Conservation (phyloP, 2,797 vertebrate genomes). For the Antennarius maculatus region DNA sequence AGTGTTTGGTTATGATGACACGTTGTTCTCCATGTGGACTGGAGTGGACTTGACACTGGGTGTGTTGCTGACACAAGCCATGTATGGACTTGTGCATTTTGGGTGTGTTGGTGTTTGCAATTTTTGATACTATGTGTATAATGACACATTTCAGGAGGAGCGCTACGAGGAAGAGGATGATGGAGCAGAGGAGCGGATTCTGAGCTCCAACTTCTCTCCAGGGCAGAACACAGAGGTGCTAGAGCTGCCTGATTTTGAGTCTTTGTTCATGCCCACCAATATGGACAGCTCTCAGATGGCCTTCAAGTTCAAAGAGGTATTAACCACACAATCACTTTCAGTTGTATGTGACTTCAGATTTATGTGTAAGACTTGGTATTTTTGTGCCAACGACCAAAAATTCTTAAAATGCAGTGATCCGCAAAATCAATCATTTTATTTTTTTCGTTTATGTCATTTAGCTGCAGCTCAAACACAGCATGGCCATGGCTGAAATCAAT, state of each 20-base stretch:
- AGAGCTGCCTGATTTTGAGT: conserved; percentile 88
- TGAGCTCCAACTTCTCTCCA: conserved; percentile 85
- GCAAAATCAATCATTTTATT: conserved; percentile 26
- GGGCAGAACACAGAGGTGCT: conserved; percentile 86
- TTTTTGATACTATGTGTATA: conserved; percentile 48
- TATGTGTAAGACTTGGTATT: background rate
- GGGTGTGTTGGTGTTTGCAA: conserved; percentile 48
- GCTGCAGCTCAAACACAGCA: conserved; percentile 88
- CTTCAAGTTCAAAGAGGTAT: conserved; percentile 92
- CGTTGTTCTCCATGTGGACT: conserved; percentile 11
- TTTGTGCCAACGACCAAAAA: background rate
- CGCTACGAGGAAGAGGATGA: conserved; percentile 83
- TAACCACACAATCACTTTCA: background rate
- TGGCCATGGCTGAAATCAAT: conserved; percentile 85
- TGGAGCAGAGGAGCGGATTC: conserved; percentile 81
- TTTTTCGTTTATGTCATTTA: conserved; percentile 59
- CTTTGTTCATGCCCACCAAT: conserved; percentile 83
- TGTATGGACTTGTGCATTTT: conserved; percentile 26
- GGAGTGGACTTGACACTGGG: conserved; percentile 24
- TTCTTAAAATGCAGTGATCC: background rate
- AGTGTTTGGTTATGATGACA: conserved; percentile 32
- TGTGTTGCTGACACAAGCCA: conserved; percentile 57
- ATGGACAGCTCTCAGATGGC: conserved; percentile 89
- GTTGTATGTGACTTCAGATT: conserved; percentile 8
- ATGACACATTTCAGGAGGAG: conserved; percentile 83